Percentiles rank a stretch among this genome's conserved stretches.
These are phyloP conservation scores for Agriopis leucophaearia DNA, from an alignment of 2,888 invertebrate species.

Conservation along the genomic window DNA sequence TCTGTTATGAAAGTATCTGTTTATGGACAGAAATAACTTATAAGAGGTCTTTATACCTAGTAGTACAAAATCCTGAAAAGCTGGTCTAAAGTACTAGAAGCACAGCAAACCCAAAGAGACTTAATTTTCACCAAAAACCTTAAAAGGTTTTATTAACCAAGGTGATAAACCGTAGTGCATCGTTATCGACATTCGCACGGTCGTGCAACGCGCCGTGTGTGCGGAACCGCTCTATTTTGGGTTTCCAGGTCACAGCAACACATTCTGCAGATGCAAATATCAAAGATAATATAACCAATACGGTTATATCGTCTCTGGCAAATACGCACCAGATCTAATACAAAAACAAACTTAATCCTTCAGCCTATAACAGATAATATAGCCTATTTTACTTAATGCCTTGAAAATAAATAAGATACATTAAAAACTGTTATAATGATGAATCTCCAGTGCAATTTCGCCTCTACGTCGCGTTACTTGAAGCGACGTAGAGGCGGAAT, in stretches of 20 bases:
- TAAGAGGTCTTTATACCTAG: not conserved
- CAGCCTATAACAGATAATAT: no score
- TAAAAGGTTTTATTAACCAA: constrained; percentile 17
- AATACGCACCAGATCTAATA: not conserved
- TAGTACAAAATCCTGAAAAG: not conserved
- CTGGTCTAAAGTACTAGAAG: no score
- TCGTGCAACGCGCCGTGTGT: constrained; percentile 51
- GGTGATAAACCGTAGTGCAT: constrained; percentile 46
- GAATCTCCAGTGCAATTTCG: no score
- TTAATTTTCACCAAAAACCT: not conserved
- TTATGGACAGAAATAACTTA: no score
- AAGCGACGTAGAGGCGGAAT: no score
- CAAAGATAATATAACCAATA: no score
- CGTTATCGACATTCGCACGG: constrained; percentile 53
- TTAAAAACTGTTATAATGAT: no score
- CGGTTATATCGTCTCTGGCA: no score
- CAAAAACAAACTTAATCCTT: not conserved
- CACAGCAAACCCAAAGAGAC: not conserved
- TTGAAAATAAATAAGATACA: no score
- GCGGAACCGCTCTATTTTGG: constrained; percentile 18
- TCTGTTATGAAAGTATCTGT: no score
- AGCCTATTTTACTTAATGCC: no score
- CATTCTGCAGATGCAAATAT: not conserved
- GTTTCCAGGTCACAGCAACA: constrained; percentile 1
- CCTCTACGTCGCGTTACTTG: no score